Evolutionary conservation across 2,888 invertebrate species (phyloP).

Genomic region (Orthonevra nobilis): DNA sequence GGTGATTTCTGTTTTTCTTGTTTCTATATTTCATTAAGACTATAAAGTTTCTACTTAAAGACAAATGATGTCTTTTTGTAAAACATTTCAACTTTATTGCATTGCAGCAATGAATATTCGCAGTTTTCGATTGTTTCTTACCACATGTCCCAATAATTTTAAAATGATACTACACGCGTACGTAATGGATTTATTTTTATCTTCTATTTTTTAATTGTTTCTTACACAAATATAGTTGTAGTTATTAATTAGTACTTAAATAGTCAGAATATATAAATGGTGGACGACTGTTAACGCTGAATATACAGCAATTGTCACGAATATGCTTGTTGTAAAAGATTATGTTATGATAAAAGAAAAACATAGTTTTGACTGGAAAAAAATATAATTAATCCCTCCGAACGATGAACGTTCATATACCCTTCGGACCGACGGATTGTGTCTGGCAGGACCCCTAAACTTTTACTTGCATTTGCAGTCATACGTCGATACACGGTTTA

Average conservation of each 20-base stretch:
- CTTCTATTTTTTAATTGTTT: conserved; percentile 52
- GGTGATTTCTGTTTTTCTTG: too few species aligned
- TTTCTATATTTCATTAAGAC: conserved; percentile 14
- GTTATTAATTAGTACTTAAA: conserved; percentile 66
- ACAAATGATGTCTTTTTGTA: neutral
- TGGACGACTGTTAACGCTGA: conserved; percentile 58
- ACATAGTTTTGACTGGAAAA: too few species aligned
- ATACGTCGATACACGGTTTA: too few species aligned
- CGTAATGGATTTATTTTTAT: conserved; percentile 44
- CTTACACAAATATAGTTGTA: conserved; percentile 64
- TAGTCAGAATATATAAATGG: conserved; percentile 55
- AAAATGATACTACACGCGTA: conserved; percentile 60
- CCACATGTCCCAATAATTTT: neutral
- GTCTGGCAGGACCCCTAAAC: too few species aligned
- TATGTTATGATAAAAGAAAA: too few species aligned
- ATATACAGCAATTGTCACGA: conserved; percentile 45
- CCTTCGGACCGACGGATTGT: too few species aligned
- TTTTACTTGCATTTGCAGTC: too few species aligned
- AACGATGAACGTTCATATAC: too few species aligned
- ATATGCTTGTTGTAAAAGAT: conserved; percentile 7
- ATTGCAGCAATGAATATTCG: conserved; percentile 1
- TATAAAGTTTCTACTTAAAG: conserved; percentile 9
- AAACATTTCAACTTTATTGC: neutral
- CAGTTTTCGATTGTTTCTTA: neutral
- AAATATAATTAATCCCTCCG: too few species aligned